A percentile compares a stretch with the other conserved stretches of the same genome.
Conservation (phyloP, 2,113 vertebrate species). For the Melozone crissalis region DNA sequence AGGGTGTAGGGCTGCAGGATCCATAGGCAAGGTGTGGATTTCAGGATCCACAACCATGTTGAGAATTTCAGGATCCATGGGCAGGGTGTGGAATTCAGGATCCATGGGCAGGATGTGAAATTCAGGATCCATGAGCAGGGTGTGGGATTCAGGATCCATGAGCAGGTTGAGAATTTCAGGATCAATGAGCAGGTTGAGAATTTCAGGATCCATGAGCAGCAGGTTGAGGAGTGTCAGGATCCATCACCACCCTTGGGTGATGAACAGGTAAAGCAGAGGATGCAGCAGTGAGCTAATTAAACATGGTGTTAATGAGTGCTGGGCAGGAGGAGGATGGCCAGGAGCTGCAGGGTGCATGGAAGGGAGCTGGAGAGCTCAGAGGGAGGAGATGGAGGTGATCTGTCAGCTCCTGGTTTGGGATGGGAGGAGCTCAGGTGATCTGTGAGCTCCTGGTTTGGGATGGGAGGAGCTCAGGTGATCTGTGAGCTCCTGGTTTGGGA, state of each 20-base stretch:
- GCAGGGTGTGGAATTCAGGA: too few species aligned
- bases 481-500: too few species aligned
- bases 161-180: too few species aligned
- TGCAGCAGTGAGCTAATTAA: not conserved
- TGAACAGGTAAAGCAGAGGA: not conserved
- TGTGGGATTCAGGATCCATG: rapidly evolving
- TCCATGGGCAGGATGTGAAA: rapidly evolving
- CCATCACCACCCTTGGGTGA: not conserved
- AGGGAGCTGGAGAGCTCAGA: not conserved
- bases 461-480: too few species aligned
- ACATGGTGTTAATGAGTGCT: rapidly evolving
- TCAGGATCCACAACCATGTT: too few species aligned
- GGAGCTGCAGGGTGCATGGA: not conserved
- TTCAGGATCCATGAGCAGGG: rapidly evolving
- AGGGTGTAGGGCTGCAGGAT: too few species aligned
- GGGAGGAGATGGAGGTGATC: not conserved
- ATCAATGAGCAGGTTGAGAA: too few species aligned
- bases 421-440: too few species aligned
- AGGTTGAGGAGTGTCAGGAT: not conserved
- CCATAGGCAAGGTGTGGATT: too few species aligned
- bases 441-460: too few species aligned
- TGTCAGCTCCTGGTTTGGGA: too few species aligned
- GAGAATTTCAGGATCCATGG: not conserved
- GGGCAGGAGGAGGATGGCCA: not conserved
- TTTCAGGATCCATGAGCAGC: not conserved